Percentiles rank a stretch among this genome's conserved stretches.
Conservation (phyloP, 2,888 invertebrate species). For the Plemyria rubiginata region DNA sequence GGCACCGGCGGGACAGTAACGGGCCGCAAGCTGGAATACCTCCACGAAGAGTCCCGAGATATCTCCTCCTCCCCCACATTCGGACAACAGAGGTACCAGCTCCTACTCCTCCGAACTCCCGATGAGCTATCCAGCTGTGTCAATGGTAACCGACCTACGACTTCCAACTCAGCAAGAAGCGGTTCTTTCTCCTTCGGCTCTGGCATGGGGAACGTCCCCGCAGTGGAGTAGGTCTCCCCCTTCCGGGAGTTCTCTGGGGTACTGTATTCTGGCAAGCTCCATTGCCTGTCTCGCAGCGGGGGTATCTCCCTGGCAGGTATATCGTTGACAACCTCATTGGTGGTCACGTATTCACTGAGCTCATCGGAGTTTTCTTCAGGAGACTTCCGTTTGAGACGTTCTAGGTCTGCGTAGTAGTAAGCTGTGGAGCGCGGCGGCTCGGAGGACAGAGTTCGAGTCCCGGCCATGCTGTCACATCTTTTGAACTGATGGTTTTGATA, state of each 20-base stretch:
- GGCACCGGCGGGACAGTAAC: constrained; percentile 71
- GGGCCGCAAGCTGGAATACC: constrained; percentile 74
- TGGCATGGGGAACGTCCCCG: constrained; percentile 80
- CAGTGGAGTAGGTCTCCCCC: constrained; percentile 78
- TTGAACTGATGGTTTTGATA: constrained; percentile 1
- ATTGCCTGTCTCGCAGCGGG: constrained; percentile 66
- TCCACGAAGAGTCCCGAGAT: constrained; percentile 73
- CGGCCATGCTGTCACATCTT: constrained; percentile 53
- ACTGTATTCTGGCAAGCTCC: constrained; percentile 65
- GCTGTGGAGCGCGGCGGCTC: constrained; percentile 86
- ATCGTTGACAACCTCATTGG: constrained; percentile 69
- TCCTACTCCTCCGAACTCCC: constrained; percentile 82
- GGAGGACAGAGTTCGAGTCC: constrained; percentile 68
- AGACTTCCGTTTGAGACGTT: constrained; percentile 79
- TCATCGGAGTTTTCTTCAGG: constrained; percentile 56
- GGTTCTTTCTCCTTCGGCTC: constrained; percentile 78
- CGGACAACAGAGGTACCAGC: constrained; percentile 86
- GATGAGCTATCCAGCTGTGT: constrained; percentile 66
- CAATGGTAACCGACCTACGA: constrained; percentile 70
- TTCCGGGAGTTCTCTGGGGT: constrained; percentile 64
- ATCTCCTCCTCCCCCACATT: constrained; percentile 74
- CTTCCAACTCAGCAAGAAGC: constrained; percentile 70
- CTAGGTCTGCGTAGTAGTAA: constrained; percentile 85
- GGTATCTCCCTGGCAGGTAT: constrained; percentile 68
- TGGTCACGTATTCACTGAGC: constrained; percentile 73